phyloP scores from a whole-genome alignment of 2,797 vertebrate species.

The Rhinichthys osculus region DNA sequence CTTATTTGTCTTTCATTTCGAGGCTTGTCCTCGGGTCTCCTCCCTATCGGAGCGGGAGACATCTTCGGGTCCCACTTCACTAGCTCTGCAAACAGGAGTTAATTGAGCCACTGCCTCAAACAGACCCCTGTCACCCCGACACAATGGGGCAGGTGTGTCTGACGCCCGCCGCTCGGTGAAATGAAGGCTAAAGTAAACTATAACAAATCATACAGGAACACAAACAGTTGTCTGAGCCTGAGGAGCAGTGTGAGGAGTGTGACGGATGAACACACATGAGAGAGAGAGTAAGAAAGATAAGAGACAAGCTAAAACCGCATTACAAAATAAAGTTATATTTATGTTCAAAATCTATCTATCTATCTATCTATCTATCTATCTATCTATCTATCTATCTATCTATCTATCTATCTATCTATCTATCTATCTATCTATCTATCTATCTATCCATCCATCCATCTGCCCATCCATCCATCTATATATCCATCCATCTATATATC shows the following conservation, averaged over 20 bases:
- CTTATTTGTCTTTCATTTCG: constrained; percentile 63
- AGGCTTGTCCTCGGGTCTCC: constrained; percentile 55
- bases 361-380: too few relatives aligned
- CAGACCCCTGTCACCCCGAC: constrained; percentile 8
- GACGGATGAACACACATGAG: too few relatives aligned
- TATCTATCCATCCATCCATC: rapidly evolving
- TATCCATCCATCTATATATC: too few relatives aligned
- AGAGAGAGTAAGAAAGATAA: background rate
- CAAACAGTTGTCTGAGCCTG: constrained; percentile 6
- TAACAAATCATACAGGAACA: constrained; percentile 24
- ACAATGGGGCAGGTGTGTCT: constrained; percentile 30
- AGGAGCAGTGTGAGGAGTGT: background rate
- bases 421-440: rapidly evolving
- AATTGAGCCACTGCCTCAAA: constrained; percentile 48
- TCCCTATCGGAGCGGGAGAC: constrained; percentile 52
- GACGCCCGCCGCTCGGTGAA: background rate
- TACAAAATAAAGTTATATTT: background rate
- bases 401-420: rapidly evolving
- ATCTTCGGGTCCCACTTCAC: constrained; percentile 57
- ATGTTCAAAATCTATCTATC: background rate
- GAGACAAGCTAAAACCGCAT: background rate
- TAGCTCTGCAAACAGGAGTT: constrained; percentile 61
- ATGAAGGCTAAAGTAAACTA: constrained; percentile 24
- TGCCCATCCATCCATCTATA: rapidly evolving
- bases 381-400: too few relatives aligned